Conservation (phyloP, 1,140 invertebrate species). For the Drosophila repleta region DNA sequence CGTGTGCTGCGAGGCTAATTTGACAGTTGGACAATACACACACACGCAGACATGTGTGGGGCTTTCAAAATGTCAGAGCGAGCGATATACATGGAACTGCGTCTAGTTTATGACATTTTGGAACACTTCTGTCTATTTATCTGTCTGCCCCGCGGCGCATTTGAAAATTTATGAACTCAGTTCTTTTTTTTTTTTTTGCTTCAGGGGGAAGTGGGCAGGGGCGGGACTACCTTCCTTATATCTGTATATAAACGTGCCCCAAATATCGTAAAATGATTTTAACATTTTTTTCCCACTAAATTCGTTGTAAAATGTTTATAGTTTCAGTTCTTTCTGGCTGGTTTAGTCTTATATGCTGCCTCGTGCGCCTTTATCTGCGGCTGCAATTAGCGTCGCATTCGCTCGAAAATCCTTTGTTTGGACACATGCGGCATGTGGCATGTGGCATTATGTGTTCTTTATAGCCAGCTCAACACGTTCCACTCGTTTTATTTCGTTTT, state of each 20-base stretch:
- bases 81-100: constrained; percentile 55
- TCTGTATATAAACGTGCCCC: constrained; percentile 1
- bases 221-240: not conserved
- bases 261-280: constrained; percentile 69
- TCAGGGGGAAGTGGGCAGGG: no score
- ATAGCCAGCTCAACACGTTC: constrained; percentile 41
- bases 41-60: constrained; percentile 53
- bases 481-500: constrained; percentile 11
- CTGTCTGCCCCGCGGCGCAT: constrained; percentile 43
- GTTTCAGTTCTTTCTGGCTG: constrained; percentile 33
- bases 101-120: constrained; percentile 77
- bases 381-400: constrained; percentile 66
- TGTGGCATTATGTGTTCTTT: constrained; percentile 37
- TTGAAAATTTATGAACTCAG: constrained; percentile 52
- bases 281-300: constrained; percentile 69
- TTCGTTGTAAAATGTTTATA: constrained; percentile 72
- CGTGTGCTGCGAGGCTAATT: constrained; percentile 65
- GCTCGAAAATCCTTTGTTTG: constrained; percentile 73
- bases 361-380: constrained; percentile 14
- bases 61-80: constrained; percentile 73
- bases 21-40: constrained; percentile 59
- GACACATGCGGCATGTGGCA: constrained; percentile 71
- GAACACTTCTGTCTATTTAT: constrained; percentile 54
- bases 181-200: constrained; percentile 9
- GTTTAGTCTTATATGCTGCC: constrained; percentile 50